Conservation (phyloP, 2,113 vertebrate species). For the Hydrolagus affinis region DNA sequence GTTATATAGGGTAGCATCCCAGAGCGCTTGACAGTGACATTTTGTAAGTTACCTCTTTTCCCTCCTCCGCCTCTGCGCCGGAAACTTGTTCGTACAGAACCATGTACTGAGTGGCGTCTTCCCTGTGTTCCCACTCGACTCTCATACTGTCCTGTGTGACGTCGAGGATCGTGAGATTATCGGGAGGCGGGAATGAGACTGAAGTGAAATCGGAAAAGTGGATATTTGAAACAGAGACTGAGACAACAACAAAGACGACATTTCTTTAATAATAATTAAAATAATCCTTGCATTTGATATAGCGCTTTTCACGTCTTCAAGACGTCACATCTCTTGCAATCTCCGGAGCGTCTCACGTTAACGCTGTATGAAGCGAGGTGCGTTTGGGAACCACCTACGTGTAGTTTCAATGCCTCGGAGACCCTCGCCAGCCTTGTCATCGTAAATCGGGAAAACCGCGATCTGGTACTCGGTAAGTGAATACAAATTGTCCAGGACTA, state of each 20-base stretch:
- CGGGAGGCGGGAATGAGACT: constrained; percentile 68
- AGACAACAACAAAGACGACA: neutral
- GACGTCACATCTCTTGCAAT: neutral
- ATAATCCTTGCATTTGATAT: too few species aligned
- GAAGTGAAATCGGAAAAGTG: neutral
- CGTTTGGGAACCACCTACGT: constrained; percentile 50
- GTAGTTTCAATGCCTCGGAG: constrained; percentile 74
- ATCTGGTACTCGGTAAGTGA: constrained; percentile 73
- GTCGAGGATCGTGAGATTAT: constrained; percentile 57
- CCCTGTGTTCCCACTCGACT: constrained; percentile 65
- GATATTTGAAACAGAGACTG: neutral
- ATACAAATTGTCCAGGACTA: constrained; percentile 61
- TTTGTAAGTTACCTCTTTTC: constrained; percentile 34
- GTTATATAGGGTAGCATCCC: too few species aligned
- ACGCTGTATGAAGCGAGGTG: neutral
- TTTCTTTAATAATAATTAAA: too few species aligned
- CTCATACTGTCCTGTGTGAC: constrained; percentile 63
- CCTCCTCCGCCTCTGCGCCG: constrained; percentile 58
- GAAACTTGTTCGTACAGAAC: constrained; percentile 64
- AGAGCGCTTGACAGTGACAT: too few species aligned
- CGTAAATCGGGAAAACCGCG: constrained; percentile 70
- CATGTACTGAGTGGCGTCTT: constrained; percentile 74
- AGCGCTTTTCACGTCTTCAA: neutral
- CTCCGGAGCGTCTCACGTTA: neutral
- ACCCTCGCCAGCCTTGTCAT: constrained; percentile 52